Evolutionary conservation across 2,888 invertebrate genomes (phyloP).

Genomic region (Barypeithes pellucidus): DNA sequence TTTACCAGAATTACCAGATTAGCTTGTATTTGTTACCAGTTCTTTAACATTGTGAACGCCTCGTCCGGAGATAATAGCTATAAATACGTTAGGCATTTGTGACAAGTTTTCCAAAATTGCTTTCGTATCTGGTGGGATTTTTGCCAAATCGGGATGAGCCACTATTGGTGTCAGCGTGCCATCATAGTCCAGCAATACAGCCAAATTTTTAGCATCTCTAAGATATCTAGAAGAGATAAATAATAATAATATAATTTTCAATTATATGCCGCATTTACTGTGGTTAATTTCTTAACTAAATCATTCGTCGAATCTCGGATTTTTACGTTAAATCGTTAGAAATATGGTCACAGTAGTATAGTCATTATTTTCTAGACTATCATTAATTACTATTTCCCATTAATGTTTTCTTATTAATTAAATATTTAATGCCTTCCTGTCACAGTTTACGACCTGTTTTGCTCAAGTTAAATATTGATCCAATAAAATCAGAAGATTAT

Average conservation of each 20-base stretch:
- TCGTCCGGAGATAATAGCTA: constrained; percentile 88
- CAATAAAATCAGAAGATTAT: too few species aligned
- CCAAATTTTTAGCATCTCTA: constrained; percentile 74
- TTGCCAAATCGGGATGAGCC: constrained; percentile 90
- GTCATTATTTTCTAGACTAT: too few species aligned
- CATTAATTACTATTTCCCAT: too few species aligned
- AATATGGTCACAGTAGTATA: too few species aligned
- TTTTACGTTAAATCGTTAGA: too few species aligned
- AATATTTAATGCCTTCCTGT: too few species aligned
- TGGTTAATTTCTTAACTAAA: too few species aligned
- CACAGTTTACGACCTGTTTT: too few species aligned
- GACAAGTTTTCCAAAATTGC: constrained; percentile 85
- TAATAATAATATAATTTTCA: neutral
- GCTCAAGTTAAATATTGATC: too few species aligned
- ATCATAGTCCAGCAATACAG: constrained; percentile 88
- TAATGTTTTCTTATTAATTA: too few species aligned
- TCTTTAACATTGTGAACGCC: constrained; percentile 89
- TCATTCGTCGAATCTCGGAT: too few species aligned
- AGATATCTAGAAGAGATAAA: constrained; percentile 52
- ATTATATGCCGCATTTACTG: too few species aligned
- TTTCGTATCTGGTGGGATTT: constrained; percentile 87
- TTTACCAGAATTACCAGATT: neutral
- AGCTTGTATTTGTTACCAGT: constrained; percentile 75
- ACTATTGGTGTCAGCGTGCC: constrained; percentile 91
- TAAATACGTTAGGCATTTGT: constrained; percentile 87